Conservation (phyloP, 2,113 vertebrate genomes). For the Coturnix japonica region DNA sequence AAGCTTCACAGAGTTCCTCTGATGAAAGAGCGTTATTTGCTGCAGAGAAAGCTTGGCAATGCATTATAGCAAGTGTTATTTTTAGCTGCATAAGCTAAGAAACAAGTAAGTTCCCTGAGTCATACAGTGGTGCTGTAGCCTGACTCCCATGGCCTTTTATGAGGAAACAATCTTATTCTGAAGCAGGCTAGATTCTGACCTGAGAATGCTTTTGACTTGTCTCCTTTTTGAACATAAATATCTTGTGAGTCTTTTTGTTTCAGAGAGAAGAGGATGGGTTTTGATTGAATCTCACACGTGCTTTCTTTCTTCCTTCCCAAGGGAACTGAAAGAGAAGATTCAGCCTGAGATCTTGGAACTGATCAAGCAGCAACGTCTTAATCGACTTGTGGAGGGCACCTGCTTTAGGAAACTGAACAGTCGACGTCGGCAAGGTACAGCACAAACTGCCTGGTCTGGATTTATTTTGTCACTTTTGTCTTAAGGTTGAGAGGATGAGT, state of each 20-base stretch:
- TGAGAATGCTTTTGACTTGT: neutral
- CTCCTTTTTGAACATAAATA: conserved; percentile 5
- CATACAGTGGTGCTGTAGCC: neutral
- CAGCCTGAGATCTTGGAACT: conserved; percentile 99
- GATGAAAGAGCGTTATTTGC: neutral
- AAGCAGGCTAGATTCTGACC: neutral
- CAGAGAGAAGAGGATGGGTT: neutral
- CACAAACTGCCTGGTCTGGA: neutral
- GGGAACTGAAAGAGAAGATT: conserved; percentile 99
- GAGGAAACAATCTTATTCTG: neutral
- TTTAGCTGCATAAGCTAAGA: conserved; percentile 12
- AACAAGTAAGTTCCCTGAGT: neutral
- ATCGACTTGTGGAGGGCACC: conserved; percentile 97
- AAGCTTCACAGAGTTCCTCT: neutral
- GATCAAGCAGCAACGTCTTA: conserved; percentile 98
- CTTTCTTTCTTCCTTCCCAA: conserved; percentile 65
- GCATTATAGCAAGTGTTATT: neutral
- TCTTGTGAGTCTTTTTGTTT: neutral
- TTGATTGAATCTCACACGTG: conserved; percentile 17
- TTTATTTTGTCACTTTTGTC: neutral
- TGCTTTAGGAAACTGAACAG: conserved; percentile 98
- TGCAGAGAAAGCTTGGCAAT: neutral
- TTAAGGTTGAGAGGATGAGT: neutral
- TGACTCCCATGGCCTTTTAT: neutral
- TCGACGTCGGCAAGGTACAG: conserved; percentile 94